These are phyloP conservation scores for Tachina grossa DNA, from an alignment of 2,888 invertebrate species.

Conservation along the genomic window DNA sequence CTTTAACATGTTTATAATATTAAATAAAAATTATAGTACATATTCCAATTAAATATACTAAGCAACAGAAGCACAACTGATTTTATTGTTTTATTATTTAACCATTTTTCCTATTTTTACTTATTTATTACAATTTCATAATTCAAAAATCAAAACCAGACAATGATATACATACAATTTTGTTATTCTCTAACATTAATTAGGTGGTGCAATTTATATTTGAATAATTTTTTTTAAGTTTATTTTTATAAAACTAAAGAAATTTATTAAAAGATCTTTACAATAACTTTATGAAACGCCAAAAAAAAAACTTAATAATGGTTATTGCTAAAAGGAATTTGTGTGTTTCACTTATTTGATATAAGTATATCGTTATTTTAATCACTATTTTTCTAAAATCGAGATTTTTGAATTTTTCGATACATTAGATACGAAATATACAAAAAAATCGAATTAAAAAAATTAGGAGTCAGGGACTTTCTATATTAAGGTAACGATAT, in stretches of 20 bases:
- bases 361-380: too few species aligned
- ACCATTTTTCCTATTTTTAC: background rate
- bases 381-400: too few species aligned
- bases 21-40: background rate
- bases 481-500: too few species aligned
- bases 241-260: slow-evolving; percentile 51
- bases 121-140: slow-evolving; percentile 42
- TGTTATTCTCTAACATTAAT: slow-evolving; percentile 27
- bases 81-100: slow-evolving; percentile 29
- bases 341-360: too few species aligned
- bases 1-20: background rate
- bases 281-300: background rate
- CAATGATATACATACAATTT: slow-evolving; percentile 33
- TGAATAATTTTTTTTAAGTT: slow-evolving; percentile 8
- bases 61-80: slow-evolving; percentile 69
- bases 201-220: slow-evolving; percentile 62
- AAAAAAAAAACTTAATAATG: background rate
- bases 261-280: slow-evolving; percentile 66
- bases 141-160: slow-evolving; percentile 41
- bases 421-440: too few species aligned
- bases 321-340: too few species aligned
- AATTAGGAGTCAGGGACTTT: too few species aligned
- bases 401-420: too few species aligned
- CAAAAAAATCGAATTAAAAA: too few species aligned
- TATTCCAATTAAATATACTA: slow-evolving; percentile 6